Percentiles rank a stretch among this genome's conserved stretches.
These are phyloP conservation scores for Palythoa grandis DNA, from an alignment of 92 coral and sea anemone genomes.

Conservation along the genomic window DNA sequence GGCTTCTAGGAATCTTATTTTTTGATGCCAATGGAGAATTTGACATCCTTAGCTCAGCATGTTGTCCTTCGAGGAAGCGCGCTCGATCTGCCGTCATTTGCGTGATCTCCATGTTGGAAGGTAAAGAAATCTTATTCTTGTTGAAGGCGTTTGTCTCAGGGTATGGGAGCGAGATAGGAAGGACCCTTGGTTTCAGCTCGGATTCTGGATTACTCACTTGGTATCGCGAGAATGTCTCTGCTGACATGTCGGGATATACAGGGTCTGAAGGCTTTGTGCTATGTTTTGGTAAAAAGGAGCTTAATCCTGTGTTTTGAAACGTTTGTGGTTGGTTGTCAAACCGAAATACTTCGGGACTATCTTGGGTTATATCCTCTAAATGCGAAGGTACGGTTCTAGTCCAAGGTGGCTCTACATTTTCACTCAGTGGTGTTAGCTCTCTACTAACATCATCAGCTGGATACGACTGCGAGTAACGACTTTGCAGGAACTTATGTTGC, in stretches of 20 bases:
- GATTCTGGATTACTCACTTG: constrained; percentile 55
- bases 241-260: constrained; percentile 11
- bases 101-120: constrained; percentile 57
- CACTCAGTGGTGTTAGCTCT: neutral
- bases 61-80: constrained; percentile 72
- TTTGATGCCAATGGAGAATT: constrained; percentile 64
- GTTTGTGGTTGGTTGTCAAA: neutral
- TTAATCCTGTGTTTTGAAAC: neutral
- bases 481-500: neutral
- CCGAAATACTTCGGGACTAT: constrained; percentile 6
- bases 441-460: constrained; percentile 12
- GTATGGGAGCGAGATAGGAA: constrained; percentile 35
- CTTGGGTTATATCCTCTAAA: neutral
- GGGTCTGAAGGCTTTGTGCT: neutral
- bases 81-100: constrained; percentile 80
- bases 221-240: constrained; percentile 49
- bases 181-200: constrained; percentile 37
- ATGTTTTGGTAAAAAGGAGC: neutral
- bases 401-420: neutral
- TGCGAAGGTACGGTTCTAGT: neutral
- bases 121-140: constrained; percentile 14
- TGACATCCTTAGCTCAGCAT: constrained; percentile 61
- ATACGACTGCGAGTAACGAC: constrained; percentile 4
- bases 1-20: constrained; percentile 72
- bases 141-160: constrained; percentile 8